Base-by-base conservation (phyloP, 2,888 invertebrate species). In the Gandaritis pyraliata region DNA sequence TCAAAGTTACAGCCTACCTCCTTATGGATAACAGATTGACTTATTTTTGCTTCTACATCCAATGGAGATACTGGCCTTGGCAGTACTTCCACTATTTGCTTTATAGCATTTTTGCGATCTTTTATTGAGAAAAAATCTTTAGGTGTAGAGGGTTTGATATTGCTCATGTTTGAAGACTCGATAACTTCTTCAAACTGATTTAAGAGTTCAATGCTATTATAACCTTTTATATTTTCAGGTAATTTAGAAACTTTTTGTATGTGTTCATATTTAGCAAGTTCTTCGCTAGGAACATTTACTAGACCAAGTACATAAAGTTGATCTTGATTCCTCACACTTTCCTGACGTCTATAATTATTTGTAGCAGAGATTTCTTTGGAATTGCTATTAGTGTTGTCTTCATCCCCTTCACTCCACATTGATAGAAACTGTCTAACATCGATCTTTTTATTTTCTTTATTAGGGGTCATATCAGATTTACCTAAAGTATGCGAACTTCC, bases 1-100 rank as follows among this genome's bases (percentile, higher is more conserved):
- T 93, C 93, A 83, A 92, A 93, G 76, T 93, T 93, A 73, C 92
- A 93, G 30, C 92, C 90, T 53, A 93, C 93, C 73, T 93, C 93
- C 80, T 93, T 93, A 69, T 92, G 92, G 66, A 93, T 93, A 23
- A 93, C 86, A 11, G 93, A 93, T 68, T 93, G 93, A 71, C 91
- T 93, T 71, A 93, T 93, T 82, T 93, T 93, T 48, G 92, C 82
- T 81, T 93, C 93, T 39, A 93, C 93, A 80, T 93, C 93, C 66
- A 92, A 78, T 58, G 92, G 92, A 39, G 92, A 92, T 29, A 89
- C 57, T 39, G 92, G 86, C 41, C 92, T 81, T n/a, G 85, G 76
- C 58, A 79, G 67, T 23, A 75, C 49, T 47, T 74, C 74, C 48
- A 73, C 58, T n/a, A 71, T 54, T 64, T 73, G 76, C 65, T 76